A percentile compares a stretch with the other conserved stretches of the same genome.
phyloP scores from a whole-genome alignment of 1,140 invertebrate species.

The Danaus melanippus region DNA sequence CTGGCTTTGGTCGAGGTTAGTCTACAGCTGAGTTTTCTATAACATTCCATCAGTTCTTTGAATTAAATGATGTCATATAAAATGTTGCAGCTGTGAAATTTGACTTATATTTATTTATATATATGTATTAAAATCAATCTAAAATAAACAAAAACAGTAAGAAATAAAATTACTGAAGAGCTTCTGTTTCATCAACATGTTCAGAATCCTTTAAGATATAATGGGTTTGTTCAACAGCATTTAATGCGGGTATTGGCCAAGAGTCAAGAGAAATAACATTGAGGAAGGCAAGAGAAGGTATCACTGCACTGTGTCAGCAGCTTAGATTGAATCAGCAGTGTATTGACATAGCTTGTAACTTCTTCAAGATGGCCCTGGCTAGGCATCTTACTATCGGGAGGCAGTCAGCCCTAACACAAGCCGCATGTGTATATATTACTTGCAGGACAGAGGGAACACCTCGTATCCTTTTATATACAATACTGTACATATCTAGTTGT shows the following conservation, averaged over 20 bases:
- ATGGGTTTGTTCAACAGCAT: constrained; percentile 71
- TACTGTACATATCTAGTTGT: too few relatives aligned
- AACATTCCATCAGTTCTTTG: too few relatives aligned
- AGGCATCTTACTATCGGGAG: constrained; percentile 92
- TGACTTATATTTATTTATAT: too few relatives aligned
- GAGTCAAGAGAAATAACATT: constrained; percentile 94
- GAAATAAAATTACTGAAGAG: too few relatives aligned
- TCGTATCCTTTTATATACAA: constrained; percentile 82
- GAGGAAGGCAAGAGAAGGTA: constrained; percentile 88
- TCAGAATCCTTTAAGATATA: too few relatives aligned
- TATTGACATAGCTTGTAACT: constrained; percentile 94
- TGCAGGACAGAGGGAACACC: constrained; percentile 94
- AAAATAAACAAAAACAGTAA: too few relatives aligned
- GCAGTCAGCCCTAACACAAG: constrained; percentile 92
- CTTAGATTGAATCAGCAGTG: constrained; percentile 90
- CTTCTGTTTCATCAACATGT: too few relatives aligned
- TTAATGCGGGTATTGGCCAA: constrained; percentile 84
- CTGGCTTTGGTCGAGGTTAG: constrained; percentile 80
- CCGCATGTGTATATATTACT: constrained; percentile 98
- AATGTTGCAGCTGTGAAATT: too few relatives aligned
- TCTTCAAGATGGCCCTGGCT: constrained; percentile 96
- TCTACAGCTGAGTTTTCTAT: neutral
- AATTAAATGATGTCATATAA: too few relatives aligned
- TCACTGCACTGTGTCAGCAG: constrained; percentile 84
- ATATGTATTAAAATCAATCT: too few relatives aligned